Percentiles rank a stretch among this genome's conserved stretches.
Evolutionary conservation across 2,888 invertebrate genomes (phyloP).

Genomic region (Mimachlamys varia): DNA sequence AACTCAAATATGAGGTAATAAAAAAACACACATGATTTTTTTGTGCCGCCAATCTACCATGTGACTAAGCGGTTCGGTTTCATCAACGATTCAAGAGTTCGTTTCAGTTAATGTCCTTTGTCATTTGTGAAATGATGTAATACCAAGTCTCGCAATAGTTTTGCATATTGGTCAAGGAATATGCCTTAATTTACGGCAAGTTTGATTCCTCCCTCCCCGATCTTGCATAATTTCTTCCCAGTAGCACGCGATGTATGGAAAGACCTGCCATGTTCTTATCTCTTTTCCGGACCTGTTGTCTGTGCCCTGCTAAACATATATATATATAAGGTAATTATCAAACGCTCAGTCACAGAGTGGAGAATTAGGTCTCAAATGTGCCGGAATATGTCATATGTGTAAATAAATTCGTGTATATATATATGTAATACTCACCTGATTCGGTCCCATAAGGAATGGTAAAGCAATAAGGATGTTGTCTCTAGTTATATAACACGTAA

Average conservation of each 20-base stretch:
- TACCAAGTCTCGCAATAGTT: slow-evolving; percentile 2
- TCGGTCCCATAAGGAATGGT: too few species aligned
- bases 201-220: neutral
- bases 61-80: slow-evolving; percentile 19
- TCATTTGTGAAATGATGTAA: slow-evolving; percentile 23
- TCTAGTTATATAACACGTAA: too few species aligned
- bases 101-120: neutral
- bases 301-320: neutral
- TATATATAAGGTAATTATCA: slow-evolving; percentile 23
- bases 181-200: slow-evolving; percentile 10
- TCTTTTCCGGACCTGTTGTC: neutral
- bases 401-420: neutral
- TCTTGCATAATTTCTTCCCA: neutral
- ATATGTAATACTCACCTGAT: neutral
- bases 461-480: too few species aligned
- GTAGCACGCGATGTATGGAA: neutral
- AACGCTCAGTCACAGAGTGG: neutral
- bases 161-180: slow-evolving; percentile 27
- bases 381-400: neutral
- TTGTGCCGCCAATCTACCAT: slow-evolving; percentile 1
- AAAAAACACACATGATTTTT: neutral
- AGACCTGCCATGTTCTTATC: neutral
- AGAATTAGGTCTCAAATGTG: neutral
- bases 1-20: neutral
- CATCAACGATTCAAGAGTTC: neutral